A percentile compares a stretch with the other conserved stretches of the same genome.
Evolutionary conservation across 2,113 vertebrate species (phyloP).

Genomic region (Gila orcuttii): DNA sequence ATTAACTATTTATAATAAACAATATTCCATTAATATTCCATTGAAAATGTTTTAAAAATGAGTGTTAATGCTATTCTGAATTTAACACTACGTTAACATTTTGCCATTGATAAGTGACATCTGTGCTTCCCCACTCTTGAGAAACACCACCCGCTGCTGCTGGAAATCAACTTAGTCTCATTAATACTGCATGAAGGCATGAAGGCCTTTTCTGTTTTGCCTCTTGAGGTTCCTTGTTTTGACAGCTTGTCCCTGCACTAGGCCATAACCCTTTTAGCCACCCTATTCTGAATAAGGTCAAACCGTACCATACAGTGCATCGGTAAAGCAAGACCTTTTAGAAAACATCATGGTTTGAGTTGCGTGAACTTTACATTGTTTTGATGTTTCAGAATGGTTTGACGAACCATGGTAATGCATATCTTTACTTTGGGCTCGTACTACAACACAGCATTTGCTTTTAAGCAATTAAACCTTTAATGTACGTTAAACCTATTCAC

Average conservation of each 20-base stretch:
- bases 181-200: constrained; percentile 29
- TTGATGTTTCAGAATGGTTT: neutral
- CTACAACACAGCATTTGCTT: constrained; percentile 11
- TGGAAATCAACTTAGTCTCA: constrained; percentile 32
- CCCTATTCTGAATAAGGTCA: constrained; percentile 26
- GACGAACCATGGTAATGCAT: neutral
- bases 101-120: neutral
- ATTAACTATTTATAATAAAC: too few relatives aligned
- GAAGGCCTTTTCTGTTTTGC: constrained; percentile 31
- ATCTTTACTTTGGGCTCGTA: neutral
- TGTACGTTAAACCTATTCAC: constrained; percentile 6
- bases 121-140: neutral
- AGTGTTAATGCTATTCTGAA: too few relatives aligned
- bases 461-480: constrained; percentile 23
- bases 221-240: constrained; percentile 38
- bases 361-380: neutral
- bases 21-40: too few relatives aligned
- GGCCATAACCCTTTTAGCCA: neutral
- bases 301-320: neutral
- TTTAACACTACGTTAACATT: neutral
- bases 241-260: constrained; percentile 10
- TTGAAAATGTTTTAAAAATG: too few relatives aligned
- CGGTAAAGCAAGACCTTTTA: neutral
- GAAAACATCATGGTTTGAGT: neutral
- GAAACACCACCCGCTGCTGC: neutral